Evolutionary conservation across 1,140 invertebrate genomes (phyloP), one percentile per base, ranked within the genome.

Genomic region (Propsilocerus akamusi): DNA sequence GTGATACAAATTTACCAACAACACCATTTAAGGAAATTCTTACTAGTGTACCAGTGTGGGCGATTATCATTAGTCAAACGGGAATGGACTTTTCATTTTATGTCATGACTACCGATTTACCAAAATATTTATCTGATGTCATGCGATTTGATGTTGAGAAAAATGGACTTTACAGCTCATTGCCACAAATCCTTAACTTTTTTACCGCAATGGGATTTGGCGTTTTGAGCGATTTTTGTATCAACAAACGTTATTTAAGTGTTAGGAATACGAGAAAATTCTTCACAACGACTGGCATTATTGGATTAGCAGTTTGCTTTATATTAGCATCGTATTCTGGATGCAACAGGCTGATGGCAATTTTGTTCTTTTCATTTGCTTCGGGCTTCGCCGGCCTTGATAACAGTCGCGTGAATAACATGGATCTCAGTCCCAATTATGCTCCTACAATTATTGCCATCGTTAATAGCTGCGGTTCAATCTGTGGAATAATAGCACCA

Each of bases 301-400:
- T 81, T 50, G 78, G 75, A 20, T 81, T 79, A 0, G 86, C 82
- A 5, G 71, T 86, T 5, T 87, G 86, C 28, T 76, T 89, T 46
- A 74, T 90, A 34, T 72, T 77, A 17, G 86, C 86, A 6, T 83
- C 83, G 0, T 89, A 88, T 65, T 77, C 83, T 7, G 84, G 82
- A 6, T 91, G 82, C 54, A 69, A 84, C 59, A 68, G 72, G 25
- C 64, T 69, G 11, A 48, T 73, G 0, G 79, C 80, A 6, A 76
- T 83, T 0, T 59, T 72, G 5, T 69, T 80, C 57, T 82, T 86
- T 53, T 76, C 80, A 5, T 60, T 80, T 5, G 79, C 76, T 25
- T 49, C 26, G 1, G 47, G 47, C 7, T 49, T 49, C 24, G 47
- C 26, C 20, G 46, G 46, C 12, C 12, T 47, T 17, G 46, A 47